Evolutionary conservation across 2,113 vertebrate species (phyloP).

Genomic region (Hassar affinis): DNA sequence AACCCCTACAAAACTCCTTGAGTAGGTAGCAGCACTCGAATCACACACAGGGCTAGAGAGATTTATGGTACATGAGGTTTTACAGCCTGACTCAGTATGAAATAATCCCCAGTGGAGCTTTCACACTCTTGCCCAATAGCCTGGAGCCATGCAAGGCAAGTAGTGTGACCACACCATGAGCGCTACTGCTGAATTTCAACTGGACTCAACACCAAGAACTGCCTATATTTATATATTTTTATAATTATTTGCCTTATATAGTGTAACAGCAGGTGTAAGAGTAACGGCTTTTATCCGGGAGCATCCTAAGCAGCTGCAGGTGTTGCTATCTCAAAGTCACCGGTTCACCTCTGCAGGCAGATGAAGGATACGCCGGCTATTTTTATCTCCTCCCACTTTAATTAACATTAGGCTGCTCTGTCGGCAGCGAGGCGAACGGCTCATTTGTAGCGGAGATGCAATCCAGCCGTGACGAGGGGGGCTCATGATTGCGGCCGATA

Average conservation of each 20-base stretch:
- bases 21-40: conserved; percentile 23
- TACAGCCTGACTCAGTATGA: conserved; percentile 54
- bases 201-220: conserved; percentile 10
- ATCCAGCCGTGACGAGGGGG: conserved; percentile 43
- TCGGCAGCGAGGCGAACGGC: conserved; percentile 31
- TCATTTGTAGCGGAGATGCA: conserved; percentile 50
- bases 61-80: conserved; percentile 65
- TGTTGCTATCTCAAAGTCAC: conserved; percentile 17
- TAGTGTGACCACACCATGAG: conserved; percentile 34
- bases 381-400: conserved; percentile 55
- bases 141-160: conserved; percentile 33
- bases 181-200: conserved; percentile 69
- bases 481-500: conserved; percentile 51
- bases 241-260: too few relatives aligned
- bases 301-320: not conserved
- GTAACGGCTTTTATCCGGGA: too few relatives aligned
- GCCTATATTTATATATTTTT: not conserved
- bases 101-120: conserved; percentile 56
- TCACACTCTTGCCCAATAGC: conserved; percentile 56
- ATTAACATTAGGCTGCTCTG: conserved; percentile 55
- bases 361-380: conserved; percentile 44
- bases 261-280: not conserved
- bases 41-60: conserved; percentile 31
- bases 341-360: conserved; percentile 29
- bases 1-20: conserved; percentile 71